Percentiles rank a stretch among this genome's conserved stretches.
Evolutionary conservation across 2,113 vertebrate species (phyloP).

Genomic region (Phylloscopus trochiloides): DNA sequence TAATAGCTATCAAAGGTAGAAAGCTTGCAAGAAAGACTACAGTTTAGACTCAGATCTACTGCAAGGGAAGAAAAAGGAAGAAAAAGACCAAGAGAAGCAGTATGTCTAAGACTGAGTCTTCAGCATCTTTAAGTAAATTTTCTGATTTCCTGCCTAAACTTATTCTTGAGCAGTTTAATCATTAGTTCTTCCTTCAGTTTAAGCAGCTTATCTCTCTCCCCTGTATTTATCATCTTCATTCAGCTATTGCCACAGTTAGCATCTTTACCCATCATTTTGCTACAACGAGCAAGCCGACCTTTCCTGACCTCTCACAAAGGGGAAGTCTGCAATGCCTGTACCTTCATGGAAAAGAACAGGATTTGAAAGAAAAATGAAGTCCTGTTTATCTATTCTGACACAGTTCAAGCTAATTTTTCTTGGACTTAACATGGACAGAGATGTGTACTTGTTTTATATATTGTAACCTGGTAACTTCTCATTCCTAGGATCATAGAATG

Average conservation of each 20-base stretch:
- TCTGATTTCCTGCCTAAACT: not conserved
- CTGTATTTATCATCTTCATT: not conserved
- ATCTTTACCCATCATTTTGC: not conserved
- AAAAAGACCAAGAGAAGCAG: not conserved
- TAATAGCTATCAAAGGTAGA: slow-evolving; percentile 57
- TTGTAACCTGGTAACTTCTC: not conserved
- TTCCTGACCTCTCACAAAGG: not conserved
- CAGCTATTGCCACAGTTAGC: not conserved
- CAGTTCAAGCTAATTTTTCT: not conserved
- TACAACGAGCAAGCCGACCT: not conserved
- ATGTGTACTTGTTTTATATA: not conserved
- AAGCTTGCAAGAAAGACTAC: not conserved
- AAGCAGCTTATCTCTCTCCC: not conserved
- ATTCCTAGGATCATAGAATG: not conserved
- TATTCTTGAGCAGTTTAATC: not conserved
- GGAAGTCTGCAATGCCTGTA: not conserved
- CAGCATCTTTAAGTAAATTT: not conserved
- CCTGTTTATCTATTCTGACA: not conserved
- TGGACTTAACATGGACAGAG: not conserved
- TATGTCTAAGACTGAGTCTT: not conserved
- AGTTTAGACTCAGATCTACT: not conserved
- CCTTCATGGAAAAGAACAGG: not conserved
- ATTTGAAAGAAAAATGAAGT: not conserved
- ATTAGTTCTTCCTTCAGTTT: not conserved
- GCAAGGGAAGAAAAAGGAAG: not conserved